Evolutionary conservation across 2,888 invertebrate species (phyloP), one percentile per base, ranked within the genome.

Genomic region (Caenorhabditis sinica): DNA sequence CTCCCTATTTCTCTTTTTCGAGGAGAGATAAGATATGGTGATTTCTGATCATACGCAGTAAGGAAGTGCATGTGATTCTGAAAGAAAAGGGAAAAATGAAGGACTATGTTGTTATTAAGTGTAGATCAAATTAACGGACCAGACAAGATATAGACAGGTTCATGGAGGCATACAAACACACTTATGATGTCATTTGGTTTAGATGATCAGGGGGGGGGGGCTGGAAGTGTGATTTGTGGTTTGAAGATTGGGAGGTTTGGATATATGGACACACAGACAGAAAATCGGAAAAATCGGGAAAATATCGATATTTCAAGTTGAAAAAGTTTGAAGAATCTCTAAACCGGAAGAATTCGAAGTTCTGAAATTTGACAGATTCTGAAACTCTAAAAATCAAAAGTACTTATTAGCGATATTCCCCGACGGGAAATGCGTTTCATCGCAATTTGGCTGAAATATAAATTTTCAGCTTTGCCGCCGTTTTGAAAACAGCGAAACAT

Each of bases 71-170:
- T 65, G 65, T 65, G 65, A 65, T 49, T 49, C 17, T 6, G 20
- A 56, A 1, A 56, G n/a, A n/a, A 6, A 56, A 56, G 17, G 58
- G 15, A 28, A 30, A 58, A 28, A 61, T 2, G 17, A 33, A 40
- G 17, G 30, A 13, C 15, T 58, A 17, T 63, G 20, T 40, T 63
- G 63, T 65, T 45, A 5, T 51, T 4, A 51, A n/a, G n/a, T 51
- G n/a, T n/a, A 23, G 17, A 45, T 45, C 23, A 23, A 61, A 25
- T 30, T 13, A 45, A n/a, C 63, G 23, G 25, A 43, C 45, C 45
- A 65, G 45, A 45, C 65, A 65, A 65, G 43, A 65, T 68, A 68
- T 53, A n/a, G n/a, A 60, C 33, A 36, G n/a, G 60, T 68, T 33
- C 33, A 53, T 28, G n/a, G 11, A 5, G 33, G n/a, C n/a, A n/a